Percentiles rank a stretch among this genome's conserved stretches.
phyloP scores from a whole-genome alignment of 2,888 invertebrate species.

The Marasmarcha lunaedactyla region DNA sequence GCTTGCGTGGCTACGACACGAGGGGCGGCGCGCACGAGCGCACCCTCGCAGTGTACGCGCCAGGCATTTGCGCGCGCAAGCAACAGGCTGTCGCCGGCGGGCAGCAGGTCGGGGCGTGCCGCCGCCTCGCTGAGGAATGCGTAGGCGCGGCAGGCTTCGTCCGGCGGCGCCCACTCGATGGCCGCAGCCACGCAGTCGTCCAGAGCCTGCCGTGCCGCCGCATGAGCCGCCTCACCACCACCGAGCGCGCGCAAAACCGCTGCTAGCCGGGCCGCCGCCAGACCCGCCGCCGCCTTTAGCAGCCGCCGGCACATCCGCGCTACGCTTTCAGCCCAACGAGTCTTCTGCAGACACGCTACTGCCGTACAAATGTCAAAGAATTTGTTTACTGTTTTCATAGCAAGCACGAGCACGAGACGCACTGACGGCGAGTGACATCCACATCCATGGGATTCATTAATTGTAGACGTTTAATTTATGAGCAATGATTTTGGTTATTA shows the following conservation, averaged over 20 bases:
- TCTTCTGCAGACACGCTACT: slow-evolving; percentile 78
- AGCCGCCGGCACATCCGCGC: slow-evolving; percentile 83
- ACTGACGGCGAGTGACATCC: background rate
- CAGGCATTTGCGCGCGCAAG: slow-evolving; percentile 28
- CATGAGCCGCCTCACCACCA: slow-evolving; percentile 16
- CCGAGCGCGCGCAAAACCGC: slow-evolving; percentile 80
- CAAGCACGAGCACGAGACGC: background rate
- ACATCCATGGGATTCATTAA: too few species aligned
- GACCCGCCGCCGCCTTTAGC: slow-evolving; percentile 83
- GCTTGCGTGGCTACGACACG: slow-evolving; percentile 37
- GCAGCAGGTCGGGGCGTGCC: slow-evolving; percentile 29
- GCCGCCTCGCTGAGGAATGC: slow-evolving; percentile 45
- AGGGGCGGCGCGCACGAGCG: slow-evolving; percentile 38
- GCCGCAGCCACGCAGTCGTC: slow-evolving; percentile 85
- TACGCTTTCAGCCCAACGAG: slow-evolving; percentile 87
- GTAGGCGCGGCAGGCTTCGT: slow-evolving; percentile 86
- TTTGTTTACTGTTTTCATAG: too few species aligned
- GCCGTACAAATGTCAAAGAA: too few species aligned
- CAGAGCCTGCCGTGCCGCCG: slow-evolving; percentile 49
- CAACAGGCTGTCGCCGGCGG: slow-evolving; percentile 25
- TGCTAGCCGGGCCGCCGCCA: slow-evolving; percentile 81
- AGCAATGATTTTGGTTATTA: too few species aligned
- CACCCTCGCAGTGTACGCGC: slow-evolving; percentile 40
- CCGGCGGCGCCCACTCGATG: slow-evolving; percentile 82
- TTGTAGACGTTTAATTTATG: too few species aligned